Evolutionary conservation across 2,888 invertebrate species (phyloP).

Genomic region (Limnephilus rhombicus): DNA sequence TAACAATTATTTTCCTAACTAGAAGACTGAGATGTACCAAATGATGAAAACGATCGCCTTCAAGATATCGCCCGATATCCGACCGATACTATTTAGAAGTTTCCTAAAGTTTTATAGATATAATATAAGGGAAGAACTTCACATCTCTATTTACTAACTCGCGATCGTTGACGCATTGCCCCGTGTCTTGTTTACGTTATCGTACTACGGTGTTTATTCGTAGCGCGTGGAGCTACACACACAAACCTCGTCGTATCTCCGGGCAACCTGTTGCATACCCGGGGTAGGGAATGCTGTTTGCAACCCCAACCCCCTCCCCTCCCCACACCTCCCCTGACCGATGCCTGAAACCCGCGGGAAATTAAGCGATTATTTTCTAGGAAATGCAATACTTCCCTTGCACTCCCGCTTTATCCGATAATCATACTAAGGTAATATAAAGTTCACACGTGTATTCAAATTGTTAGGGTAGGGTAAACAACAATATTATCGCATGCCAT

Average conservation of each 20-base stretch:
- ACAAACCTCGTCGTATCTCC: slow-evolving; percentile 4
- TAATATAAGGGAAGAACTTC: not conserved
- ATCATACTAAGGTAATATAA: not conserved
- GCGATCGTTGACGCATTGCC: not conserved
- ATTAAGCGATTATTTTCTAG: slow-evolving; percentile 24
- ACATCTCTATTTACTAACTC: not conserved
- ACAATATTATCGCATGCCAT: not conserved
- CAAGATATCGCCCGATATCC: not conserved
- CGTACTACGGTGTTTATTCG: slow-evolving; percentile 15
- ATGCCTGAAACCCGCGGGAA: slow-evolving; percentile 16
- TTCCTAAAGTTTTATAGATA: not conserved
- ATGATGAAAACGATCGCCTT: not conserved
- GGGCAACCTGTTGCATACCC: slow-evolving; percentile 28
- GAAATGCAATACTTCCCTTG: slow-evolving; percentile 18
- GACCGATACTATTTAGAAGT: not conserved
- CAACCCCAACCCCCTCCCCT: not conserved
- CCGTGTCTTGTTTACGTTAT: not conserved
- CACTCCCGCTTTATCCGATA: not conserved
- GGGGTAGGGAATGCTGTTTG: slow-evolving; percentile 6
- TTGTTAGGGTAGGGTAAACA: not conserved
- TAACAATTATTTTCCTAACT: no score
- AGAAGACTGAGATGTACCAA: not conserved
- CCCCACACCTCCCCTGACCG: not conserved
- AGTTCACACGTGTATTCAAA: slow-evolving; percentile 5
- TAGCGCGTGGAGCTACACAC: slow-evolving; percentile 16